Conservation (phyloP, 2,888 invertebrate species). For the Drosophila leonis region DNA sequence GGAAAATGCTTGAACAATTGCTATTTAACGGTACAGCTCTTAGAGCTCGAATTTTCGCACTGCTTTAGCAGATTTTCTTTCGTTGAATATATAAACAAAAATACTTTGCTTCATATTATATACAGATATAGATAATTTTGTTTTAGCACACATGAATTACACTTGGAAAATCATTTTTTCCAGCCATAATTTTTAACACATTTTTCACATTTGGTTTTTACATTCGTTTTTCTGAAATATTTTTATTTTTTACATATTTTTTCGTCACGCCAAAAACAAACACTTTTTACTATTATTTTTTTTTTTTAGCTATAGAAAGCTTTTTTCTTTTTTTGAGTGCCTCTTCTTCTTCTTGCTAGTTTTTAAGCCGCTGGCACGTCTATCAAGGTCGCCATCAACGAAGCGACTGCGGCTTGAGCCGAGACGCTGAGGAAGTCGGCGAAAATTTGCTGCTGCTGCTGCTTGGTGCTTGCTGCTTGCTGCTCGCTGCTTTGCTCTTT, state of each 20-base stretch:
- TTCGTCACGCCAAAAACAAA: conserved; percentile 54
- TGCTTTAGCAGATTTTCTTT: conserved; percentile 1
- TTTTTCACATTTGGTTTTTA: conserved; percentile 41
- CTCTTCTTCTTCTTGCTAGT: conserved; percentile 12
- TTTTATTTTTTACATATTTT: conserved; percentile 50
- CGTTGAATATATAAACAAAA: conserved; percentile 7
- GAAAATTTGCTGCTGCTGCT: conserved; percentile 36
- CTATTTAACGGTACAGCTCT: conserved; percentile 41
- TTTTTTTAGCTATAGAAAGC: conserved; percentile 55
- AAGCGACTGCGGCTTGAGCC: conserved; percentile 77
- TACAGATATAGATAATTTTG: not conserved
- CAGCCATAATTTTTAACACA: conserved; percentile 27
- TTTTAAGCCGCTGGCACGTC: conserved; percentile 83
- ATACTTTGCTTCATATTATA: not conserved
- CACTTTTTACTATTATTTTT: conserved; percentile 26
- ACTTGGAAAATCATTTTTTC: conserved; percentile 3
- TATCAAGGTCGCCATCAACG: conserved; percentile 86
- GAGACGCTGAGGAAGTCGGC: conserved; percentile 54
- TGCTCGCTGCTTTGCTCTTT: conserved; percentile 4
- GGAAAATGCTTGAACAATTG: conserved; percentile 36
- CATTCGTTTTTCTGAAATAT: conserved; percentile 5
- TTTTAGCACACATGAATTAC: conserved; percentile 6
- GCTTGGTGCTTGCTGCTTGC: not conserved
- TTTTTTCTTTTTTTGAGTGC: conserved; percentile 13
- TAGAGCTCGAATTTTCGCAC: conserved; percentile 23